Percentiles rank a stretch among this genome's conserved stretches.
Conservation (phyloP, 2,888 invertebrate genomes). For the Actias luna region DNA sequence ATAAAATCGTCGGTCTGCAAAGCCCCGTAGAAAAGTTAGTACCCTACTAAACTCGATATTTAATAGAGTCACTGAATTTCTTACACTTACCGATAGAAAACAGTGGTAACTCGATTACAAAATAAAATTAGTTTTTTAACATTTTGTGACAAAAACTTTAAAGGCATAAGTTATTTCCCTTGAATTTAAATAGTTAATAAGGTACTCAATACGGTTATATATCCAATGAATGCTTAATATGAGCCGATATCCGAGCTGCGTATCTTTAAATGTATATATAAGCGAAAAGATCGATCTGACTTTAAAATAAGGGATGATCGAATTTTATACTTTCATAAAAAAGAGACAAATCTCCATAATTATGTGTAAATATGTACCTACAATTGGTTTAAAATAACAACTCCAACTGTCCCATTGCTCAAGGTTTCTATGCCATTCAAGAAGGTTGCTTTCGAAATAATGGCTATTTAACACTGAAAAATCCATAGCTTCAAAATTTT, state of each 20-base stretch:
- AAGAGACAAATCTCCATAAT: too few relatives aligned
- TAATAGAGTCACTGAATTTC: conserved; percentile 42
- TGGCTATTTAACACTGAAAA: too few relatives aligned
- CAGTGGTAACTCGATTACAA: conserved; percentile 16
- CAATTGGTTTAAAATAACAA: too few relatives aligned
- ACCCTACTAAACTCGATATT: conserved; percentile 36
- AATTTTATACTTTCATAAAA: too few relatives aligned
- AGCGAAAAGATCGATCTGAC: neutral
- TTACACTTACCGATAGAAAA: conserved; percentile 22
- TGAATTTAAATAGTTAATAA: neutral
- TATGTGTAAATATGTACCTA: too few relatives aligned
- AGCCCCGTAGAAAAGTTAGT: conserved; percentile 24
- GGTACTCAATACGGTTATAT: neutral
- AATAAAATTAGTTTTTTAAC: neutral
- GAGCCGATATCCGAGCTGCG: neutral
- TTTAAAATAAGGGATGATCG: too few relatives aligned
- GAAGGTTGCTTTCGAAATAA: too few relatives aligned
- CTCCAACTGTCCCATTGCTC: too few relatives aligned
- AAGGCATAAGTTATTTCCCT: neutral
- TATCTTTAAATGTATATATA: neutral
- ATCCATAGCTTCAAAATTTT: too few relatives aligned
- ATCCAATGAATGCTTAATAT: neutral
- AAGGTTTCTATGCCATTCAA: too few relatives aligned
- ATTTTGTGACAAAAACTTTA: neutral
- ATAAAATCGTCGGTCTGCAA: conserved; percentile 29